Conservation (phyloP, 2,113 vertebrate species). For the Mesembrinibis cayennensis region DNA sequence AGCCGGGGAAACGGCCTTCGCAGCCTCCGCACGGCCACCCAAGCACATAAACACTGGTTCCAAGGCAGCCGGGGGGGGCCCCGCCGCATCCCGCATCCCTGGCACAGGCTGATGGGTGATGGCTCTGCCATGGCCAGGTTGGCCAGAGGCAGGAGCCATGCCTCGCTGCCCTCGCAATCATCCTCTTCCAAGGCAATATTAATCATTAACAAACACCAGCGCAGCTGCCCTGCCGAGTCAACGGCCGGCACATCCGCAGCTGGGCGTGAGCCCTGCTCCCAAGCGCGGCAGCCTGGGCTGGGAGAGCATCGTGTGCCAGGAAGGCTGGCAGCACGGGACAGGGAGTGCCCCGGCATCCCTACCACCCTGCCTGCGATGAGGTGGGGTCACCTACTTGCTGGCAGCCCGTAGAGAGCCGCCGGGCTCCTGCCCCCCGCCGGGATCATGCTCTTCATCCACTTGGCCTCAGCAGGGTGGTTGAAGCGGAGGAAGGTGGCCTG, state of each 20-base stretch:
- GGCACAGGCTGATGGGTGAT: accelerated
- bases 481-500: constrained; percentile 94
- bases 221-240: neutral
- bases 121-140: neutral
- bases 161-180: neutral
- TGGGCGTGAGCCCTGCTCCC: accelerated
- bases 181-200: neutral
- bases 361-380: accelerated
- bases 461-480: constrained; percentile 95
- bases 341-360: neutral
- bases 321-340: neutral
- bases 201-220: neutral
- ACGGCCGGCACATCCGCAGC: neutral
- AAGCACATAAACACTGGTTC: neutral
- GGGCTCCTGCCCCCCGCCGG: constrained; percentile 73
- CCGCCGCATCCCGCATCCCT: accelerated
- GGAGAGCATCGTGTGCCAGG: accelerated
- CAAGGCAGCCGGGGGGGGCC: neutral
- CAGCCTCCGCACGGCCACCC: neutral
- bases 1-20: neutral
- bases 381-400: constrained; percentile 74
- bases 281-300: neutral
- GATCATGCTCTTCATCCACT: constrained; percentile 96
- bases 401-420: constrained; percentile 31
- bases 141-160: neutral